Evolutionary conservation across 2,888 invertebrate species (phyloP).

Genomic region (Mesorhabditis sp.): DNA sequence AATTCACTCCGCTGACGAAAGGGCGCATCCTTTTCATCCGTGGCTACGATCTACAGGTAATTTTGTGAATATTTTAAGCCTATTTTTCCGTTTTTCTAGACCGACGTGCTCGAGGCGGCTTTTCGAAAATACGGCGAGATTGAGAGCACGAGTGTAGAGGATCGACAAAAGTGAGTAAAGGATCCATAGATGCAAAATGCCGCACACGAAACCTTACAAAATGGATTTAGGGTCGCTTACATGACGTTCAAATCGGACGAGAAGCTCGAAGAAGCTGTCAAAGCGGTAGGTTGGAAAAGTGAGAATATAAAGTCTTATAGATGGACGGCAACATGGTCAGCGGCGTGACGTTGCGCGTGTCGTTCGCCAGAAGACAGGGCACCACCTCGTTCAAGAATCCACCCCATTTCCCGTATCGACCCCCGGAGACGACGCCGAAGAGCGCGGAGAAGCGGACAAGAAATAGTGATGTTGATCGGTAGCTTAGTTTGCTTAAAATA

Average conservation of each 20-base stretch:
- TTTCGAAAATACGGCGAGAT: constrained; percentile 19
- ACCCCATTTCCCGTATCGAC: not conserved
- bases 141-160: constrained; percentile 16
- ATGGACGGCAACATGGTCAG: constrained; percentile 25
- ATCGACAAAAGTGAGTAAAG: constrained; percentile 14
- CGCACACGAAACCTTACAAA: too few relatives aligned
- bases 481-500: too few relatives aligned
- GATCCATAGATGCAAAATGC: not conserved
- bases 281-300: constrained; percentile 8
- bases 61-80: not conserved
- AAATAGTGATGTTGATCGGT: too few relatives aligned
- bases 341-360: constrained; percentile 22
- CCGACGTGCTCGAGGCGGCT: constrained; percentile 13
- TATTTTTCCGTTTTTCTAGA: not conserved
- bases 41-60: constrained; percentile 12
- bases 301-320: constrained; percentile 12
- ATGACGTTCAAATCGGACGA: constrained; percentile 14
- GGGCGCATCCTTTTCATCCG: constrained; percentile 18
- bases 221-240: constrained; percentile 14
- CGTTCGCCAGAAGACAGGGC: constrained; percentile 21
- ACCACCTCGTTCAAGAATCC: not conserved
- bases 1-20: not conserved
- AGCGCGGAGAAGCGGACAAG: not conserved
- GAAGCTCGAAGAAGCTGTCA: constrained; percentile 17
- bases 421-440: not conserved